Percentiles rank a stretch among this genome's conserved stretches.
Conservation (phyloP, 2,888 invertebrate species). For the Nesidiocoris tenuis region DNA sequence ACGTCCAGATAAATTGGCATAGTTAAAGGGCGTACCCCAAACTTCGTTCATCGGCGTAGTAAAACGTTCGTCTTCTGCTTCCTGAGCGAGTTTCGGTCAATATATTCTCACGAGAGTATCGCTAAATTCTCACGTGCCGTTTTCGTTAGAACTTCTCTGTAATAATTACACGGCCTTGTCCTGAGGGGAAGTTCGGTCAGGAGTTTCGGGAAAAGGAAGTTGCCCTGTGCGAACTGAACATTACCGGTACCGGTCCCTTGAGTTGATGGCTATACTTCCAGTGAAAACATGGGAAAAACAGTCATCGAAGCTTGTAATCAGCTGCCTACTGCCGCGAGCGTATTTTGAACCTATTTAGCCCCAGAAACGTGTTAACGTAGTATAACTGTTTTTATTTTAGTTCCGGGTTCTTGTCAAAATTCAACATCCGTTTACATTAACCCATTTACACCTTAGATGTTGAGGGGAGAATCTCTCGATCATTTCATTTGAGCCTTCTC, state of each 20-base stretch:
- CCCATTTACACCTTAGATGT: no score
- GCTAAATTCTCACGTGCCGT: not conserved
- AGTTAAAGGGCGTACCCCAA: no score
- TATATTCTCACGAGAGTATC: not conserved
- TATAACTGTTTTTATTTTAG: not conserved
- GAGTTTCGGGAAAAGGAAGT: not conserved
- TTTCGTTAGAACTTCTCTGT: no score
- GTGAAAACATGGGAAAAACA: not conserved
- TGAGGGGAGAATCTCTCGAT: no score
- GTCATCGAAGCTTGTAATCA: not conserved
- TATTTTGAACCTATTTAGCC: not conserved
- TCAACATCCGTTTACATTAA: no score
- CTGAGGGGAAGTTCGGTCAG: not conserved
- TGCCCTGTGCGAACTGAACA: no score
- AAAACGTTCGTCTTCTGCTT: not conserved
- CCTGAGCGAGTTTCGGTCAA: no score
- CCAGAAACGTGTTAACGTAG: no score
- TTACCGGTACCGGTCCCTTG: not conserved
- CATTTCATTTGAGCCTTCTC: no score
- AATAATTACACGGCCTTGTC: not conserved
- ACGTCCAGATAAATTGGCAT: no score
- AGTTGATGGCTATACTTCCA: not conserved
- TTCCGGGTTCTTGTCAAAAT: not conserved
- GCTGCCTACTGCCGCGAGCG: not conserved
- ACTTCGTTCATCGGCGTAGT: no score